phyloP scores from a whole-genome alignment of 64 coral and sea anemone genomes.

The Platygyra sinensis region DNA sequence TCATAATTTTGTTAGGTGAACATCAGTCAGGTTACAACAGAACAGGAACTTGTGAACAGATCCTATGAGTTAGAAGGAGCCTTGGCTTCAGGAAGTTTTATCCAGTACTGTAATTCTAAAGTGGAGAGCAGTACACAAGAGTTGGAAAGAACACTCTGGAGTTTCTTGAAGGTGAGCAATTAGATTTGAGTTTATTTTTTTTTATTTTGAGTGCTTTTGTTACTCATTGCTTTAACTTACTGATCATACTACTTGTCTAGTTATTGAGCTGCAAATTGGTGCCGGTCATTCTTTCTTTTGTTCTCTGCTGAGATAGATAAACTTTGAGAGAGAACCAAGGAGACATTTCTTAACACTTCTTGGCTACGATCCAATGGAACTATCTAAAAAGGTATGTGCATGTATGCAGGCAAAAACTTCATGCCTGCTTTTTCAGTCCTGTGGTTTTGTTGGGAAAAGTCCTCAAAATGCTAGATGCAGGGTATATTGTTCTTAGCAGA shows the following conservation, averaged over 20 bases:
- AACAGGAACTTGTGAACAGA: constrained; percentile 84
- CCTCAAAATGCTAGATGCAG: not conserved
- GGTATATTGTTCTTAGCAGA: not conserved
- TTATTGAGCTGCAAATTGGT: too few species aligned
- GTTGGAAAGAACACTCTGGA: constrained; percentile 92
- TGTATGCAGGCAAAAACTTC: too few species aligned
- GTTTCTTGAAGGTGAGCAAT: constrained; percentile 84
- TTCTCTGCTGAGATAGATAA: constrained; percentile 53
- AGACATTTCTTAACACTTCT: constrained; percentile 89
- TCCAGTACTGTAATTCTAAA: constrained; percentile 90
- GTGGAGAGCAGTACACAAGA: constrained; percentile 83
- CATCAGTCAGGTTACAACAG: constrained; percentile 97
- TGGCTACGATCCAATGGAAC: constrained; percentile 89
- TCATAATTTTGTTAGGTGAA: constrained; percentile 63
- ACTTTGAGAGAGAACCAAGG: constrained; percentile 97
- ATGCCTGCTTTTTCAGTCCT: not conserved
- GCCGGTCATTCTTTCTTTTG: not conserved
- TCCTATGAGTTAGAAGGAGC: constrained; percentile 91
- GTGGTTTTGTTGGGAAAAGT: not conserved
- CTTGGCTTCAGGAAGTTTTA: constrained; percentile 85
- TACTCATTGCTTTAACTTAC: too few species aligned
- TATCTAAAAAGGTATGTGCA: constrained; percentile 82
- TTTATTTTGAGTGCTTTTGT: not conserved
- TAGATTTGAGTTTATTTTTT: too few species aligned
- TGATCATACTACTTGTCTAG: too few species aligned